Evolutionary conservation across 2,888 invertebrate genomes (phyloP).

Genomic region (Ariolimax columbianus): DNA sequence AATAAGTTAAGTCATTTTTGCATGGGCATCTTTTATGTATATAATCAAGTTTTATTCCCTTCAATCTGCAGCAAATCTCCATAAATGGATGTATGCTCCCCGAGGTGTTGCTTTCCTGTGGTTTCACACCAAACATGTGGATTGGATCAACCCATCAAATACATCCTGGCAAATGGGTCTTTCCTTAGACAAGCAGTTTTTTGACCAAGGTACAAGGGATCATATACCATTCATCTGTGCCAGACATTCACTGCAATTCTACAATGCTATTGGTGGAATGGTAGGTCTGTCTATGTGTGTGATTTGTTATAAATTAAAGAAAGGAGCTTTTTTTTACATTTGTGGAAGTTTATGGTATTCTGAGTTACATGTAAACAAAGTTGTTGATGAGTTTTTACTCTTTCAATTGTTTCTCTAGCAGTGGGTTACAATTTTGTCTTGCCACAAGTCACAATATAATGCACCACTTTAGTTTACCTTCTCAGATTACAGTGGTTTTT

Average conservation of each 20-base stretch:
- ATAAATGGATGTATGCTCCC: slow-evolving; percentile 75
- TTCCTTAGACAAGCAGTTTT: slow-evolving; percentile 61
- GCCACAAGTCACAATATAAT: too few species aligned
- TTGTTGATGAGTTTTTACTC: too few species aligned
- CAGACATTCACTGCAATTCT: slow-evolving; percentile 62
- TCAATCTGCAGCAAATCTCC: slow-evolving; percentile 69
- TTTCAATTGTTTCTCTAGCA: too few species aligned
- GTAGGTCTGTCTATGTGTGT: slow-evolving; percentile 49
- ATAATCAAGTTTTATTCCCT: background rate
- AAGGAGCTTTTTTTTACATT: too few species aligned
- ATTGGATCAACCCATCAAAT: slow-evolving; percentile 60
- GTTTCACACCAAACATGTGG: slow-evolving; percentile 60
- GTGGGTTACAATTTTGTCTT: too few species aligned
- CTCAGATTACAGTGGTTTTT: too few species aligned
- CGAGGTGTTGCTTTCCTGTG: slow-evolving; percentile 72
- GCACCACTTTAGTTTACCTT: too few species aligned
- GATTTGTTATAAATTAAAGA: background rate
- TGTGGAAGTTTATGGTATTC: too few species aligned
- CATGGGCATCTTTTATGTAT: background rate
- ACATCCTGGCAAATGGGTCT: slow-evolving; percentile 61
- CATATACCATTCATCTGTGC: slow-evolving; percentile 58
- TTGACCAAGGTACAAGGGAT: slow-evolving; percentile 64
- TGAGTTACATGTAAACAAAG: too few species aligned
- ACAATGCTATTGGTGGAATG: slow-evolving; percentile 64
- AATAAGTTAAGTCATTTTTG: too few species aligned